A percentile compares a stretch with the other conserved stretches of the same genome.
These are phyloP conservation scores for Diprion similis DNA, from an alignment of 1,140 invertebrate genomes.

Conservation along the genomic window DNA sequence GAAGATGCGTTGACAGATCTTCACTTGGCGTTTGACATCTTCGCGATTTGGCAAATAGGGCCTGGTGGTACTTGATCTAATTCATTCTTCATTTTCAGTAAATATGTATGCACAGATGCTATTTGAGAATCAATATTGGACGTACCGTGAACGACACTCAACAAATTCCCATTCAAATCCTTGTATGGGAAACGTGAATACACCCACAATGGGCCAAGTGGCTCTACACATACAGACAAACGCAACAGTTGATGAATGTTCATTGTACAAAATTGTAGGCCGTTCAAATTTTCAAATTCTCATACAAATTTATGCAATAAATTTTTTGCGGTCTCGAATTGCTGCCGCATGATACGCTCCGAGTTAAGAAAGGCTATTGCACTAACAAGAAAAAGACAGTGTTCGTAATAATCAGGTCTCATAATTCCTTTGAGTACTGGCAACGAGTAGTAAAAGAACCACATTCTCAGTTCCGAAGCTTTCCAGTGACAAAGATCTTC, in stretches of 20 bases:
- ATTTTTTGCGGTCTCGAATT: slow-evolving; percentile 17
- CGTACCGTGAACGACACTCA: slow-evolving; percentile 34
- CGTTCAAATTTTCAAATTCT: slow-evolving; percentile 24
- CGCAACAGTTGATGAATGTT: slow-evolving; percentile 32
- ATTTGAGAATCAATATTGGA: slow-evolving; percentile 34
- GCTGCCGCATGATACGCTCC: slow-evolving; percentile 16
- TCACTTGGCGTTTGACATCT: slow-evolving; percentile 22
- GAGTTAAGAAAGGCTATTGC: slow-evolving; percentile 25
- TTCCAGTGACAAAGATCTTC: slow-evolving; percentile 32
- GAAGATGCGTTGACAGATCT: slow-evolving; percentile 25
- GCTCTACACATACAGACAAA: slow-evolving; percentile 23
- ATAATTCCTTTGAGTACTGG: slow-evolving; percentile 30
- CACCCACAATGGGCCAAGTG: slow-evolving; percentile 28
- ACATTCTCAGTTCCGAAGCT: slow-evolving; percentile 30
- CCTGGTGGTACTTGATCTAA: slow-evolving; percentile 25
- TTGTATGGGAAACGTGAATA: slow-evolving; percentile 32
- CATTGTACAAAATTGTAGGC: slow-evolving; percentile 22
- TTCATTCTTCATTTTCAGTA: slow-evolving; percentile 28
- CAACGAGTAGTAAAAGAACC: slow-evolving; percentile 29
- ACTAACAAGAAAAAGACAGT: slow-evolving; percentile 24
- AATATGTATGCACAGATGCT: slow-evolving; percentile 24
- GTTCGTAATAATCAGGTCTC: slow-evolving; percentile 26
- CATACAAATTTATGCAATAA: slow-evolving; percentile 26
- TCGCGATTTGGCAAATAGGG: slow-evolving; percentile 23
- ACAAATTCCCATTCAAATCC: slow-evolving; percentile 36